Conservation (phyloP, 2,797 vertebrate genomes). For the Mormyrops boulengeri region DNA sequence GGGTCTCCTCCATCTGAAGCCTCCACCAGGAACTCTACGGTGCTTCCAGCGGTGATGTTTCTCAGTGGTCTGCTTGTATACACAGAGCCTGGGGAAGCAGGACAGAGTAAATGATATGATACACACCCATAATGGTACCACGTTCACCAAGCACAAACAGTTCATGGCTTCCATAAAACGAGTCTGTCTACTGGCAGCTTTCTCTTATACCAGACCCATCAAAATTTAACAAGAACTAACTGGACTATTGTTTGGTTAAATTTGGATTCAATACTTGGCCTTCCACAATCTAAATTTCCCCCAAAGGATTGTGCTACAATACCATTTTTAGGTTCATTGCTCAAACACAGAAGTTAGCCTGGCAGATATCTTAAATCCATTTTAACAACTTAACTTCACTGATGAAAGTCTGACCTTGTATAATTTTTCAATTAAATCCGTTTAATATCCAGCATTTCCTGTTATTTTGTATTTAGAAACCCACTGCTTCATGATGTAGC, state of each 20-base stretch:
- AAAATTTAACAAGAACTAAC: background rate
- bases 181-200: background rate
- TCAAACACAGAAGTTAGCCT: background rate
- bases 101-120: background rate
- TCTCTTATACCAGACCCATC: background rate
- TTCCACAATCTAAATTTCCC: constrained; percentile 7
- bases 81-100: constrained; percentile 70
- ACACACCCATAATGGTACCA: background rate
- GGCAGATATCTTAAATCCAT: background rate
- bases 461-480: constrained; percentile 21
- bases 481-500: constrained; percentile 16
- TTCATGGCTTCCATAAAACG: background rate
- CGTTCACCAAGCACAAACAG: background rate
- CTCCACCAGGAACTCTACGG: constrained; percentile 72
- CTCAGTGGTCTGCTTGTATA: constrained; percentile 61
- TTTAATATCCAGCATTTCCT: constrained; percentile 14
- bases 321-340: background rate
- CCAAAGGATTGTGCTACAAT: background rate
- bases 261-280: background rate
- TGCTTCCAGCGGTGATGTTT: constrained; percentile 51
- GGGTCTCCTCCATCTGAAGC: constrained; percentile 75
- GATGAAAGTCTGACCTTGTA: constrained; percentile 14
- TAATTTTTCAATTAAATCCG: constrained; percentile 14
- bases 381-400: background rate
- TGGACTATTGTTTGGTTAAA: background rate